These are phyloP conservation scores for Riparia riparia DNA, from an alignment of 2,113 vertebrate genomes.

Conservation along the genomic window DNA sequence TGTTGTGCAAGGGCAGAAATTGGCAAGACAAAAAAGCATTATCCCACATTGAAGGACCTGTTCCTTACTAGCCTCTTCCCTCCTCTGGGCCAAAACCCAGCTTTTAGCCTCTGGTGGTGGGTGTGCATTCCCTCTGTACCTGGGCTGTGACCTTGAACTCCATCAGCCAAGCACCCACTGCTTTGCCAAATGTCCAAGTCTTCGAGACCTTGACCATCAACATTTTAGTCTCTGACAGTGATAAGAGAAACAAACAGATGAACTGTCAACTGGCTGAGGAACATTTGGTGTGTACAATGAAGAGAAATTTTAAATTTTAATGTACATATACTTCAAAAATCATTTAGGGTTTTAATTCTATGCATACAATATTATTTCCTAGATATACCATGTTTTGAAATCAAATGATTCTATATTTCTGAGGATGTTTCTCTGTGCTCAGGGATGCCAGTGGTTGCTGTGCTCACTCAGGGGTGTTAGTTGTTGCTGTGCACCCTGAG, in stretches of 20 bases:
- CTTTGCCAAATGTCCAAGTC: fast-evolving
- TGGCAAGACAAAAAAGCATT: background rate
- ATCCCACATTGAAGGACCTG: background rate
- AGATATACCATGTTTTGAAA: background rate
- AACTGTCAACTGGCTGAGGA: background rate
- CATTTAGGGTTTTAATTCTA: background rate
- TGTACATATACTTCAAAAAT: background rate
- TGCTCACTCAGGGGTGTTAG: no score
- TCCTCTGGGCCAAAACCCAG: background rate
- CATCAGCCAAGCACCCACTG: background rate
- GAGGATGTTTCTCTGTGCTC: no score
- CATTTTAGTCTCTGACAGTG: background rate
- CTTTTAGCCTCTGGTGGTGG: background rate
- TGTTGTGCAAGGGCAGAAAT: background rate
- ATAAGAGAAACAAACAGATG: background rate
- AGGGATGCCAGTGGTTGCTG: no score
- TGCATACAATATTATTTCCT: background rate
- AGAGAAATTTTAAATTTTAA: background rate
- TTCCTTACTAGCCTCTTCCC: background rate
- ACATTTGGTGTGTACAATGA: background rate
- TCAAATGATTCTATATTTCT: background rate
- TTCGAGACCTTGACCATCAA: background rate
- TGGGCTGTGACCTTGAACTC: background rate
- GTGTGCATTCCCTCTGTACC: background rate
- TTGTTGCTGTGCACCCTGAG: no score